phyloP scores from a whole-genome alignment of 2,888 invertebrate genomes.

The Odontocerum albicorne region DNA sequence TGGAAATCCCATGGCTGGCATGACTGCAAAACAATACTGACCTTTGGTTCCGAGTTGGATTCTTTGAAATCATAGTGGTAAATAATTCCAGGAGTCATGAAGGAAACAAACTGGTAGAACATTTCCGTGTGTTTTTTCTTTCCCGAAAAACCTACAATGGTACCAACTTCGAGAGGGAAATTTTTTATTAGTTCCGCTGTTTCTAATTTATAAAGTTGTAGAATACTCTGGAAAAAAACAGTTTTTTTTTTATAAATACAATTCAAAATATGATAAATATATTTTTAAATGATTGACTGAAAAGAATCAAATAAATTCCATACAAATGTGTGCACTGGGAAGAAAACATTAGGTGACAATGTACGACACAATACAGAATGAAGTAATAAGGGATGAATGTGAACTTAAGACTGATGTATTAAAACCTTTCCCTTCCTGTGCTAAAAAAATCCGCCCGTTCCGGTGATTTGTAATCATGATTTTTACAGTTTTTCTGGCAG shows the following conservation, averaged over 20 bases:
- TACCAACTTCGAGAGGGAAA: conserved; percentile 85
- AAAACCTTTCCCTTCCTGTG: too few relatives aligned
- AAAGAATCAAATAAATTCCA: too few relatives aligned
- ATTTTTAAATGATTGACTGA: not conserved
- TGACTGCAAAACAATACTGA: too few relatives aligned
- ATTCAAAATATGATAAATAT: conserved; percentile 8
- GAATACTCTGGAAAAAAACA: conserved; percentile 64
- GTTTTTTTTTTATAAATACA: not conserved
- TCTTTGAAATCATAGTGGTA: conserved; percentile 82
- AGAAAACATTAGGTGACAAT: too few relatives aligned
- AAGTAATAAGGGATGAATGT: too few relatives aligned
- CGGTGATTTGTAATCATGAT: too few relatives aligned
- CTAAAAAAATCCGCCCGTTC: too few relatives aligned
- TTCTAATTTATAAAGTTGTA: conserved; percentile 76
- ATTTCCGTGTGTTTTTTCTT: conserved; percentile 84
- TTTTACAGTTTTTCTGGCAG: too few relatives aligned
- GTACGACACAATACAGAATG: too few relatives aligned
- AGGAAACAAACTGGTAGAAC: conserved; percentile 93
- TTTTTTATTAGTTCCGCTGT: conserved; percentile 72
- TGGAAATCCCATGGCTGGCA: too few relatives aligned
- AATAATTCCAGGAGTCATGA: conserved; percentile 84
- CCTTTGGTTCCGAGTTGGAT: conserved; percentile 63
- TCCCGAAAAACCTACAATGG: conserved; percentile 81
- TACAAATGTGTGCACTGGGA: too few relatives aligned
- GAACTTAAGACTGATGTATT: too few relatives aligned